phyloP scores from a whole-genome alignment of 2,113 vertebrate species.

The Sinocyclocheilus anshuiensis region DNA sequence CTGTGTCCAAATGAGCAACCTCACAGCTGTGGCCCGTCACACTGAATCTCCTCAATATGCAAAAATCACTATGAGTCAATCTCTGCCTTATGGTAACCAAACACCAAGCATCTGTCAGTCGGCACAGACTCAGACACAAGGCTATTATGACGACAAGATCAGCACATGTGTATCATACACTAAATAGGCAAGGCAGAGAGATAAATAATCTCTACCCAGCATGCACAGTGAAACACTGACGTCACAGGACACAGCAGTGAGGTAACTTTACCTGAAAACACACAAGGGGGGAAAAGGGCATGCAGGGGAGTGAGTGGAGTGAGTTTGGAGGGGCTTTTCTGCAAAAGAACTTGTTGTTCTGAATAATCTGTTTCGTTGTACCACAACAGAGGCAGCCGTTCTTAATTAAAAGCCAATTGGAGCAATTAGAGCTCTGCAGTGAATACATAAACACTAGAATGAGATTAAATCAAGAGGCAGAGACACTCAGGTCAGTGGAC shows the following conservation, averaged over 20 bases:
- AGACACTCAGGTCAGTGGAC: slow-evolving; percentile 17
- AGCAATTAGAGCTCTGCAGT: slow-evolving; percentile 42
- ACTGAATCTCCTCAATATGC: slow-evolving; percentile 33
- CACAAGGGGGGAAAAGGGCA: neutral
- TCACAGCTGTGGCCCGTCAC: slow-evolving; percentile 40
- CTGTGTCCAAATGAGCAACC: slow-evolving; percentile 19
- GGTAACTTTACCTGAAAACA: slow-evolving; percentile 6
- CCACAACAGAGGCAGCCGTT: slow-evolving; percentile 41
- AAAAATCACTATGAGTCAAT: slow-evolving; percentile 29
- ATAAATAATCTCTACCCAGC: slow-evolving; percentile 3
- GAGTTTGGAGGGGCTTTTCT: slow-evolving; percentile 54
- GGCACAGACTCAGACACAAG: neutral
- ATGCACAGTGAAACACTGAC: neutral
- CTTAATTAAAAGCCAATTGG: slow-evolving; percentile 61
- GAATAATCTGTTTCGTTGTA: slow-evolving; percentile 12
- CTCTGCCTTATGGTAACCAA: slow-evolving; percentile 16
- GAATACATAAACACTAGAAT: slow-evolving; percentile 35
- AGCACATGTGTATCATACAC: neutral
- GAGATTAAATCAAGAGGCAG: slow-evolving; percentile 49
- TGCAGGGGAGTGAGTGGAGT: slow-evolving; percentile 4
- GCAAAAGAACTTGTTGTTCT: slow-evolving; percentile 20
- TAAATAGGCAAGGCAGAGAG: slow-evolving; percentile 21
- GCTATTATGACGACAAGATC: slow-evolving; percentile 29
- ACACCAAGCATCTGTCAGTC: slow-evolving; percentile 14
- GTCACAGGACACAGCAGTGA: neutral